These are phyloP conservation scores for Drosophila mayri DNA, from an alignment of 1,140 invertebrate species.

Conservation along the genomic window DNA sequence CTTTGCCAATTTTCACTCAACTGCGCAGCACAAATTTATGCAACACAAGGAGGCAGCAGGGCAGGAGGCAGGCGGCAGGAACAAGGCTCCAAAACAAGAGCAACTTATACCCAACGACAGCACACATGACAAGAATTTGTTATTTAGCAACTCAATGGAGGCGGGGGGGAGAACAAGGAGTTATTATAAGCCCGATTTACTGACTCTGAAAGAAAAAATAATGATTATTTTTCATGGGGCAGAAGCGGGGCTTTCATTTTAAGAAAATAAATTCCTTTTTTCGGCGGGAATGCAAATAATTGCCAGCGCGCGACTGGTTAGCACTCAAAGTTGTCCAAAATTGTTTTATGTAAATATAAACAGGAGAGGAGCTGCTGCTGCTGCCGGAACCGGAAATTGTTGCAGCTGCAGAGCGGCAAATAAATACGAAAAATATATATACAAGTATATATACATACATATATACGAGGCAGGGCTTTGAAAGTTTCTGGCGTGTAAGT, in stretches of 20 bases:
- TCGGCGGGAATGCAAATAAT: conserved; percentile 73
- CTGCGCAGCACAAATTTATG: conserved; percentile 71
- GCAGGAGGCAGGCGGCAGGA: conserved; percentile 6
- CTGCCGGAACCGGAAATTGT: conserved; percentile 76
- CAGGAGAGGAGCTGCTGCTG: conserved; percentile 47
- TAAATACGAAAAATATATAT: conserved; percentile 55
- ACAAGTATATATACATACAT: conserved; percentile 2
- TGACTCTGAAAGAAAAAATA: conserved; percentile 11
- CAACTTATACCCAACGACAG: conserved; percentile 26
- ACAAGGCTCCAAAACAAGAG: conserved; percentile 21
- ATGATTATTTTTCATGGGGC: conserved; percentile 23
- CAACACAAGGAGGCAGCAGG: conserved; percentile 54
- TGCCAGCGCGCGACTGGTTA: conserved; percentile 49
- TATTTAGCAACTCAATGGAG: conserved; percentile 39
- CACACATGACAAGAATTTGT: conserved; percentile 56
- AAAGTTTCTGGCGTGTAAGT: conserved; percentile 68
- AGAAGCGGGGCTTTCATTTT: conserved; percentile 46
- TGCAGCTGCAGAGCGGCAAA: conserved; percentile 76
- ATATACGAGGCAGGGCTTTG: conserved; percentile 19
- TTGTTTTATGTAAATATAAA: conserved; percentile 83
- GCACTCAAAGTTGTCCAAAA: conserved; percentile 74
- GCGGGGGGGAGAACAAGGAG: background rate
- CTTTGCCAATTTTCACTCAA: conserved; percentile 77
- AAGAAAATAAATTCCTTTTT: conserved; percentile 54
- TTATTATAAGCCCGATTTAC: conserved; percentile 52